Percentiles rank a stretch among this genome's conserved stretches.
Conservation (phyloP, 2,113 vertebrate species). For the Atrichornis clamosus region DNA sequence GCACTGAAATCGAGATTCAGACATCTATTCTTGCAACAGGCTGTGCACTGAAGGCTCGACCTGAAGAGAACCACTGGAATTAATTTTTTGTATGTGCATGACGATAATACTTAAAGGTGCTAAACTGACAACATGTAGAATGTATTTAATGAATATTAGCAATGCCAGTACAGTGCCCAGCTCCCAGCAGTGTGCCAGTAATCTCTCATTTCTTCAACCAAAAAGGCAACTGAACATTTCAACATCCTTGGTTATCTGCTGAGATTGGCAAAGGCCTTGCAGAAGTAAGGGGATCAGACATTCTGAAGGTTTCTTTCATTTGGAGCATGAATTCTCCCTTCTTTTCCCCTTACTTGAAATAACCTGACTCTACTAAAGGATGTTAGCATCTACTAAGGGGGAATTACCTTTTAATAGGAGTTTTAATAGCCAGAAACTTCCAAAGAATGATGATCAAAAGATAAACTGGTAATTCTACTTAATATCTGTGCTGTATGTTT, state of each 20-base stretch:
- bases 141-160: not conserved
- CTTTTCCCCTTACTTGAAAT: not conserved
- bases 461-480: not conserved
- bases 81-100: not conserved
- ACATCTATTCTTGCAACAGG: not conserved
- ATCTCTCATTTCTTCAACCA: not conserved
- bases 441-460: not conserved
- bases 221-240: not conserved
- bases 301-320: not conserved
- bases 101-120: not conserved
- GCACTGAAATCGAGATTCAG: not conserved
- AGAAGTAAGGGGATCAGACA: not conserved
- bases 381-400: not conserved
- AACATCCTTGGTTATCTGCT: not conserved
- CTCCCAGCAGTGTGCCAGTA: not conserved
- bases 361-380: not conserved
- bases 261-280: not conserved
- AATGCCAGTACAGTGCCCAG: not conserved
- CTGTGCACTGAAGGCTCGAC: not conserved
- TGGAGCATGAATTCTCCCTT: not conserved
- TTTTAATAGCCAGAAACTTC: not conserved
- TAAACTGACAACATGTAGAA: not conserved
- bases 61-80: not conserved
- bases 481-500: not conserved
- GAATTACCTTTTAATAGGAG: not conserved